Evolutionary conservation across 2,113 vertebrate species (phyloP), one percentile per base, ranked within the genome.

Genomic region (Macrotus californicus): DNA sequence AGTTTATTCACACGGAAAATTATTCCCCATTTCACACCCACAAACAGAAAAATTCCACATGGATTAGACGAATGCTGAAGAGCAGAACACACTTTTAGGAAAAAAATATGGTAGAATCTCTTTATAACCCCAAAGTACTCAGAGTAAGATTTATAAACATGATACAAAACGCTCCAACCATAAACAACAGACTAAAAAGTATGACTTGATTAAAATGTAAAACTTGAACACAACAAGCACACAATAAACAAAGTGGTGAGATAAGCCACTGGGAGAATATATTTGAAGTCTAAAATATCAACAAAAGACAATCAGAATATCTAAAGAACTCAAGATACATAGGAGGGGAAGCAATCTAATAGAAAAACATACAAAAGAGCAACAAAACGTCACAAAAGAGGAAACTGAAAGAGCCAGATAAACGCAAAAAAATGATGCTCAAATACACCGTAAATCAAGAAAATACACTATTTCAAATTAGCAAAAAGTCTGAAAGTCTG

Each of bases 91-190:
- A 81, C n/a, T 85, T 96, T 77, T 59, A 31, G 48, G 56, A 61
- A 41, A 77, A 77, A 94, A 72, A 91, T 18, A 87, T 43, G 22
- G 29, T 13, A 90, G 72, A 76, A 94, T 91, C 64, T 93, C 88
- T 96, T 88, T 50, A 76, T 56, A 59, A 88, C 22, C 48, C 21
- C 72, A 61, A 83, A 75, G 29, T 90, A 82, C 56, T 88, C 43
- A 64, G 54, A 92, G 21, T 87, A 92, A n/a, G 54, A 95, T 73
- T 94, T 67, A 73, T 79, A 95, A 90, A 80, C 7, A 48, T 43
- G 48, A 93, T 73, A 39, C n/a, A 84, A 91, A 87, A 82, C 82
- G 39, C 24, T 76, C 7, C 43, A 70, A 69, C 41, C 48, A 91
- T 70, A 93, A 87, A 56, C 7, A 22, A 84, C 59, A 95, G 36